Conservation (phyloP, 2,113 vertebrate species). For the Platichthys stellatus region DNA sequence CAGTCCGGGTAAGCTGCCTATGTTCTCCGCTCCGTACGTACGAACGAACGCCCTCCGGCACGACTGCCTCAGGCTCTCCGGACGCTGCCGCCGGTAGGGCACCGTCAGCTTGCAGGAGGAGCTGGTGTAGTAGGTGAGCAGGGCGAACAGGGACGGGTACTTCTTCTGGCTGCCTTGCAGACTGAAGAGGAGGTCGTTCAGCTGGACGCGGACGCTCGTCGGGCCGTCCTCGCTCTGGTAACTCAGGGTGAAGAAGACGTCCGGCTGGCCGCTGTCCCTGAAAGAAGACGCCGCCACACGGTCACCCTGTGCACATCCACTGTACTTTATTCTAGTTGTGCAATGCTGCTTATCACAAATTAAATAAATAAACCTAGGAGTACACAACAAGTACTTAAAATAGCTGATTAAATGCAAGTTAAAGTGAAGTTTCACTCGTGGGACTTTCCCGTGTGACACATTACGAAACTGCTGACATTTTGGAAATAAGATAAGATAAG, state of each 20-base stretch:
- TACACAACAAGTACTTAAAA: too few relatives aligned
- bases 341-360: too few relatives aligned
- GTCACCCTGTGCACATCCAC: background rate
- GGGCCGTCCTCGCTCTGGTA: slow-evolving; percentile 89
- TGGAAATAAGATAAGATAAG: too few relatives aligned
- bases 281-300: slow-evolving; percentile 46
- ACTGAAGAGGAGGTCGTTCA: slow-evolving; percentile 86
- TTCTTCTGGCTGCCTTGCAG: slow-evolving; percentile 90
- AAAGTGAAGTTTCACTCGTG: too few relatives aligned
- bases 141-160: slow-evolving; percentile 90
- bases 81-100: slow-evolving; percentile 86
- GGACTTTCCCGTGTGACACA: too few relatives aligned
- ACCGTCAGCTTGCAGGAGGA: slow-evolving; percentile 87
- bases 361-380: too few relatives aligned
- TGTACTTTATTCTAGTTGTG: background rate
- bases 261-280: slow-evolving; percentile 92
- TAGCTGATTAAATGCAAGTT: too few relatives aligned
- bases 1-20: slow-evolving; percentile 80
- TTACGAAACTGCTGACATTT: too few relatives aligned
- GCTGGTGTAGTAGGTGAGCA: slow-evolving; percentile 89
- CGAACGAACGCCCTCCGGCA: slow-evolving; percentile 88
- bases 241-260: slow-evolving; percentile 96
- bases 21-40: slow-evolving; percentile 84
- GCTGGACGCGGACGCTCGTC: slow-evolving; percentile 91
- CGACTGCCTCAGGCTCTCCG: slow-evolving; percentile 89